Percentiles rank a stretch among this genome's conserved stretches.
Evolutionary conservation across 1,140 invertebrate species (phyloP).

Genomic region (Hycleus phaleratus): DNA sequence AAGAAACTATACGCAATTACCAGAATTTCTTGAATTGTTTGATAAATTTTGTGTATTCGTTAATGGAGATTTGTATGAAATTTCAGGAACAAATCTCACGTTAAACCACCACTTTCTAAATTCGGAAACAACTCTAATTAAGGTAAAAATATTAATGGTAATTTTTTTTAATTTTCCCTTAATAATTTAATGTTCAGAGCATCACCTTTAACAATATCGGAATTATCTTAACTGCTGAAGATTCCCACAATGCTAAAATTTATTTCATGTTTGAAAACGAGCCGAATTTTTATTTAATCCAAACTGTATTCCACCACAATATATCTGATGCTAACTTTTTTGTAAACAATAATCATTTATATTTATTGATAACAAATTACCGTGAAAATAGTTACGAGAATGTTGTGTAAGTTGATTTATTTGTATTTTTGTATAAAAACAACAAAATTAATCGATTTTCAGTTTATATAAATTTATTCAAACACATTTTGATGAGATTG

Average conservation of each 20-base stretch:
- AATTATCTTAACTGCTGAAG: too few species aligned
- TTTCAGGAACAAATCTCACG: conserved; percentile 4
- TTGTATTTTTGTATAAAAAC: too few species aligned
- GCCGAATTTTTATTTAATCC: not conserved
- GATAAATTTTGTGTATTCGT: too few species aligned
- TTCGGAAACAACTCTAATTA: not conserved
- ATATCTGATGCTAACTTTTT: conserved; percentile 19
- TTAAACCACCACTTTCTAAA: not conserved
- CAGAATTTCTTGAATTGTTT: too few species aligned
- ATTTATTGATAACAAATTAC: conserved; percentile 17
- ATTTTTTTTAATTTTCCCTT: too few species aligned
- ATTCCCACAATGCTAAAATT: too few species aligned
- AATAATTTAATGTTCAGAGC: too few species aligned
- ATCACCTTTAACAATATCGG: too few species aligned
- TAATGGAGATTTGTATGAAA: conserved; percentile 1
- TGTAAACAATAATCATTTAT: conserved; percentile 17
- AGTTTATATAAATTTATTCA: conserved; percentile 24
- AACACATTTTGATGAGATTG: conserved; percentile 26
- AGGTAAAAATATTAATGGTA: not conserved
- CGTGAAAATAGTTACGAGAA: not conserved
- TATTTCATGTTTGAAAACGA: too few species aligned
- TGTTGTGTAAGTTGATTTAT: conserved; percentile 4
- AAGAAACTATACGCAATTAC: too few species aligned
- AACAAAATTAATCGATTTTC: conserved; percentile 13
- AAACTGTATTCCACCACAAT: conserved; percentile 2